phyloP scores from a whole-genome alignment of 64 coral and sea anemone genomes.

The Astreopora myriophthalma region DNA sequence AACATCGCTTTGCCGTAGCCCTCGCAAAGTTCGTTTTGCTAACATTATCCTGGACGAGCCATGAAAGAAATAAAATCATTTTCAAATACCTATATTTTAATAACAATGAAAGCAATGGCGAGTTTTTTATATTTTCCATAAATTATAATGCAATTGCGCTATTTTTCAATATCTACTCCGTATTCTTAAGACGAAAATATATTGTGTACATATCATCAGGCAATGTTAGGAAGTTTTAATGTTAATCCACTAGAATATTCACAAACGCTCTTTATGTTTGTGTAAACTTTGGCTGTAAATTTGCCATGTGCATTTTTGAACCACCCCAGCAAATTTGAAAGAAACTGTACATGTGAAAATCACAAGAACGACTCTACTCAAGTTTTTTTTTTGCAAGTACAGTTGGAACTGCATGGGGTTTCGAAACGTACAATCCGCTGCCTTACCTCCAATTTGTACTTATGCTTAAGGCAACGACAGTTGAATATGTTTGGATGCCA shows the following conservation, averaged over 20 bases:
- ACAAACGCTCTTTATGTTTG: too few species aligned
- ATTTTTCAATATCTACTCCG: not conserved
- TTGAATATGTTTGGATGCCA: not conserved
- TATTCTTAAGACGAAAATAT: not conserved
- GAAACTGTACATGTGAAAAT: too few species aligned
- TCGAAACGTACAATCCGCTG: not conserved
- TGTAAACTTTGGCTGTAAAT: too few species aligned
- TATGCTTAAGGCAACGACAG: too few species aligned
- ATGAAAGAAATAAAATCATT: not conserved
- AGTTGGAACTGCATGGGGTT: too few species aligned
- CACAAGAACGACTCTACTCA: too few species aligned
- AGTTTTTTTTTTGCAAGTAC: too few species aligned
- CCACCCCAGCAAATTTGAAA: too few species aligned
- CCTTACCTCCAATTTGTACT: not conserved
- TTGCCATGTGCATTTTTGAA: too few species aligned
- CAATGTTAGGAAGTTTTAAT: not conserved
- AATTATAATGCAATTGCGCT: not conserved
- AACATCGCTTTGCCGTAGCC: too few species aligned
- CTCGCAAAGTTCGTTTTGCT: not conserved
- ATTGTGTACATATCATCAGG: not conserved
- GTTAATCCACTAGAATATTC: not conserved
- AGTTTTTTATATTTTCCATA: slow-evolving; percentile 9
- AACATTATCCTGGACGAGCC: not conserved
- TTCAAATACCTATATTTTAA: slow-evolving; percentile 36
- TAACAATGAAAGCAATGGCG: not conserved